Base-by-base conservation (phyloP, 2,797 vertebrate species). In the Podargus strigoides region DNA sequence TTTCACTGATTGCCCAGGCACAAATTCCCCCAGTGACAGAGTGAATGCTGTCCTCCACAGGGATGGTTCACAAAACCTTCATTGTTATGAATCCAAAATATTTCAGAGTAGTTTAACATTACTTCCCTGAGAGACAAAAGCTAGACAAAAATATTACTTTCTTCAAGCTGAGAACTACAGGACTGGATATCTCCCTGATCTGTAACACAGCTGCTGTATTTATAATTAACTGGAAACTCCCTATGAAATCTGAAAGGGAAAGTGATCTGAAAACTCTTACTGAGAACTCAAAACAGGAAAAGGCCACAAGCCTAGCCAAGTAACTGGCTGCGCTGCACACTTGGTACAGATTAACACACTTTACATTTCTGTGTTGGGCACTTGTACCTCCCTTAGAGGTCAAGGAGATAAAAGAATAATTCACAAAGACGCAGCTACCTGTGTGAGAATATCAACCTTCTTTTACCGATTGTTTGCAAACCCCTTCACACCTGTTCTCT, bases 211-310 rank as follows among this genome's bases (percentile, higher is more conserved):
- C 20, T 83, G 30, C 50, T 68, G 39, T 37, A 77, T 92, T 94
- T 83, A 75, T 52, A 92, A 95, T 53, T 87, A 89, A 85, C 0
- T 2, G 64, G 30, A 89, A 95, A 92, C 30, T 68, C 56, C 46
- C 46, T 34, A 24, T 11, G 49, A 97, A 89, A 85, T 90, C 75
- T 82, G 80, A 94, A 89, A 89, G 63, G 47, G 68, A 92, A 94
- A 90, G 85, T 76, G 55, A 82, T 73, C 93, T 81, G 23, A 85
- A 89, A 87, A 93, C n/a, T 64, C 46, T 34, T 75, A 85, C 34
- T 23, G 32, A 84, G 59, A 85, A 82, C 16, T 88, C 59, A 44
- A 42, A 90, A 66, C 73, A 94, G 83, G 77, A 95, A 96, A 86
- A 79, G 39, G 21, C 23, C 37, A 23, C 30, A 76, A 52, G 63